Evolutionary conservation across 2,797 vertebrate genomes (phyloP), one percentile per base, ranked within the genome.

Genomic region (Hipposideros larvatus): DNA sequence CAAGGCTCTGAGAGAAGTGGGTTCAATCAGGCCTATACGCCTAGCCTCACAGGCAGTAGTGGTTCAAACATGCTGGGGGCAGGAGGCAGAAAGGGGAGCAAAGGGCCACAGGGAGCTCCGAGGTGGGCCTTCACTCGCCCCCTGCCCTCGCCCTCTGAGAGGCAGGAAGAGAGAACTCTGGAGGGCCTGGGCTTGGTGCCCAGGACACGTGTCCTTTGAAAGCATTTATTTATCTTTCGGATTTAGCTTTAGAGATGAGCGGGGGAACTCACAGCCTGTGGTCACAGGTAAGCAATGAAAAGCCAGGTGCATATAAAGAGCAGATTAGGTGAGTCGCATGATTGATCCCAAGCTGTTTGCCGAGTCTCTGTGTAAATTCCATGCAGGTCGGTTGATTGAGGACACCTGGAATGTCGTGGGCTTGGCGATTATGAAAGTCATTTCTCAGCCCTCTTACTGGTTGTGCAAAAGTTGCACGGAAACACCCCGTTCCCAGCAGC

Each of bases 211-310:
- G 41, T 74, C 51, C 0, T 95, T 61, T 11, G 22, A 37, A 61
- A 77, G 46, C 19, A 46, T 34, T 87, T 66, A 31, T 65, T 88
- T 90, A 7, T 71, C 94, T 93, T 92, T 83, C 71, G 34, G 55
- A 70, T 87, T 71, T 66, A 77, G 61, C 85, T 66, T 74, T 77
- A 79, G 68, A 90, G 79, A 77, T 11, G 55, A 55, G 28, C 28
- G 0, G 14, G 37, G 37, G 82, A 86, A 79, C 65, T 7, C 74
- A 65, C n/a, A 65, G 65, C 63, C 65, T 65, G 26, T 2, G 59
- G 89, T 75, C 65, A 28, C 83, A 87, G 83, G 73, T 48, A 66
- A 78, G 70, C 87, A 4, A 0, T 31, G 75, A 51, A 70, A 95
- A 89, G 78, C 57, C 83, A 57, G 91, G 90, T 43, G 94, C 37